A percentile compares a stretch with the other conserved stretches of the same genome.
These are phyloP conservation scores for Eupsilia transversa DNA, from an alignment of 2,888 invertebrate genomes.

Conservation along the genomic window DNA sequence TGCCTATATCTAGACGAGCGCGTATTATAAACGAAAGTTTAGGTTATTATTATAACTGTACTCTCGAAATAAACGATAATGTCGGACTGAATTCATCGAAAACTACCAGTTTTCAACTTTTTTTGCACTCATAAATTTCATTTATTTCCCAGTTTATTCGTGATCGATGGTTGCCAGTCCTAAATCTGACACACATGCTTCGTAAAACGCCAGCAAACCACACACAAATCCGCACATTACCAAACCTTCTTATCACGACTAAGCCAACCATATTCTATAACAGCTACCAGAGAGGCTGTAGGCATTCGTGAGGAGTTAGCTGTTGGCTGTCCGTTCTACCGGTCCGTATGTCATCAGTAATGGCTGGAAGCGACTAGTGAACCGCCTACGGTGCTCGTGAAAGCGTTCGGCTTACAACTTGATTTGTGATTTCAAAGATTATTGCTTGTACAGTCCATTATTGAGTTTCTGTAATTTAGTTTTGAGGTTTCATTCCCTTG, in stretches of 20 bases:
- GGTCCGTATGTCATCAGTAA: slow-evolving; percentile 72
- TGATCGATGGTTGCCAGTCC: background rate
- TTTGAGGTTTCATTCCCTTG: slow-evolving; percentile 74
- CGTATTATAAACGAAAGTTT: background rate
- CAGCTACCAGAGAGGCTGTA: slow-evolving; percentile 32
- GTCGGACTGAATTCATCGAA: background rate
- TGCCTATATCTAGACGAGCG: background rate
- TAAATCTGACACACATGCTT: background rate
- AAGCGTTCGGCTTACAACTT: slow-evolving; percentile 87
- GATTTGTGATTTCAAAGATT: slow-evolving; percentile 89
- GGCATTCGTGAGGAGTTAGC: slow-evolving; percentile 49
- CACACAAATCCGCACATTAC: slow-evolving; percentile 10
- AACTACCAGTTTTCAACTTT: no score
- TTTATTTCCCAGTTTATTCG: no score
- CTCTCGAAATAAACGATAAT: background rate
- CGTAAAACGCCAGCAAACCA: background rate
- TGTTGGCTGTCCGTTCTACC: slow-evolving; percentile 46
- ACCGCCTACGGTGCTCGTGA: slow-evolving; percentile 88
- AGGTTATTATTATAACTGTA: no score
- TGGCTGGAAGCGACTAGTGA: slow-evolving; percentile 85
- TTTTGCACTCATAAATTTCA: background rate
- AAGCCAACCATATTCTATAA: slow-evolving; percentile 34
- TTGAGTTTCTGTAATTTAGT: slow-evolving; percentile 83
- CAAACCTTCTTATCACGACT: slow-evolving; percentile 9
- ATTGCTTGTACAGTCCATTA: slow-evolving; percentile 84